These are phyloP conservation scores for Synaphobranchus kaupii DNA, from an alignment of 2,797 vertebrate species.

Conservation along the genomic window DNA sequence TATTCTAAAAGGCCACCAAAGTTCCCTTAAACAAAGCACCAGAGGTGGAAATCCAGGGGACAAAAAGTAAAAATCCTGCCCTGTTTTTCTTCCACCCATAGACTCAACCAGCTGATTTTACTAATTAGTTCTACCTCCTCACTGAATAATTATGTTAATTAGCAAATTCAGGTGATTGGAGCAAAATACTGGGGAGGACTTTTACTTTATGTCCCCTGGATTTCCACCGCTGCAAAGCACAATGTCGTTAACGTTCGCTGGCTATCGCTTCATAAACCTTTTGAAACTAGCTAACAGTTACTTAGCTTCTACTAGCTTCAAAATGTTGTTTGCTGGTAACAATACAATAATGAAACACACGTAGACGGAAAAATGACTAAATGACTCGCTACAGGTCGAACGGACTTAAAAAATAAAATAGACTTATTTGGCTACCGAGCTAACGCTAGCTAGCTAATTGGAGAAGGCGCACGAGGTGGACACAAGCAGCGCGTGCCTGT, in stretches of 20 bases:
- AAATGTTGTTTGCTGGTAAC: not conserved
- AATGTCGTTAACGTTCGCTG: not conserved
- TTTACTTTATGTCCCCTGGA: no score
- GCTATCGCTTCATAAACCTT: not conserved
- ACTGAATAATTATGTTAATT: no score
- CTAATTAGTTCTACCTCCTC: no score
- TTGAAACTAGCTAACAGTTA: not conserved
- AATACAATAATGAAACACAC: not conserved
- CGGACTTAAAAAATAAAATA: not conserved
- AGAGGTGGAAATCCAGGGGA: no score
- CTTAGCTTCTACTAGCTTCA: not conserved
- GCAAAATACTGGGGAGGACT: no score
- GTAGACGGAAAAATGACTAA: not conserved
- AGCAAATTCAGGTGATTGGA: no score
- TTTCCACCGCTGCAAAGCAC: no score
- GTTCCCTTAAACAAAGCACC: conserved; percentile 4
- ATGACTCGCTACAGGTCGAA: not conserved
- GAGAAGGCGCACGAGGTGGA: not conserved
- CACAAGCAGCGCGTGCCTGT: not conserved
- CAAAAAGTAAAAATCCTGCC: no score
- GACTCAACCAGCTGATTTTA: no score
- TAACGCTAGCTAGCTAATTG: not conserved
- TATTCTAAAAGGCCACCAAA: conserved; percentile 9
- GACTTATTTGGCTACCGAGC: not conserved
- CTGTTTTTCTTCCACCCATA: no score